Base-by-base conservation (phyloP, 2,113 vertebrate genomes). In the Leptodactylus fuscus region DNA sequence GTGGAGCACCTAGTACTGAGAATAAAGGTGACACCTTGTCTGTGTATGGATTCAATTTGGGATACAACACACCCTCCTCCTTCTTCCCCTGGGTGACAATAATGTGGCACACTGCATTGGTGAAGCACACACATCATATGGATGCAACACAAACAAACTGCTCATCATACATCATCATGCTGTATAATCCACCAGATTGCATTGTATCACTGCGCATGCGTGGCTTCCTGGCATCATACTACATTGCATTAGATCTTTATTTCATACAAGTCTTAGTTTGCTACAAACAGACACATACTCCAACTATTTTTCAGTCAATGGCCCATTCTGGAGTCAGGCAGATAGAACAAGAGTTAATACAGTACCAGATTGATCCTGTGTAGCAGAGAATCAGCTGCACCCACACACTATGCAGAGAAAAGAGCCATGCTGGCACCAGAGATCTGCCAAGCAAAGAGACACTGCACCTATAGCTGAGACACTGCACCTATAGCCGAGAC, bases 271-370 rank as follows among this genome's bases (percentile, higher is more conserved):
- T 16, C 34, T 27, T 5, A 46, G 27, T n/a, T 27, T 27, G n/a
- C 41, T 44, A 27, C 13, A 75, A 8, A 27, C n/a, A 49, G 0
- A 48, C 7, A 6, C 8, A 11, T 20, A 5, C 22, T 55, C 27
- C 18, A 29, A 34, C 29, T 38, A 4, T 79, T 60, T 11, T 24
- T 13, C 13, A 46, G n/a, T 36, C 32, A 69, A 12, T 71, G 32
- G 11, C 20, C 58, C 46, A 71, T 82, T 70, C 44, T 6, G 36
- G 18, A 51, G 44, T 53, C 20, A 38, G 22, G 12, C 49, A 41
- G 22, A n/a, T 32, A 81, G 13, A 49, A 8, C 20, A 53, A 48
- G 15, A 75, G 75, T 81, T 87, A 83, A 83, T 88, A n/a, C n/a
- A n/a, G n/a, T n/a, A n/a, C n/a, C 34, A 49, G 24, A 74, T 87